A percentile compares a stretch with the other conserved stretches of the same genome.
These are phyloP conservation scores for Orchestia grillus DNA, from an alignment of 1,140 invertebrate species.

Conservation along the genomic window DNA sequence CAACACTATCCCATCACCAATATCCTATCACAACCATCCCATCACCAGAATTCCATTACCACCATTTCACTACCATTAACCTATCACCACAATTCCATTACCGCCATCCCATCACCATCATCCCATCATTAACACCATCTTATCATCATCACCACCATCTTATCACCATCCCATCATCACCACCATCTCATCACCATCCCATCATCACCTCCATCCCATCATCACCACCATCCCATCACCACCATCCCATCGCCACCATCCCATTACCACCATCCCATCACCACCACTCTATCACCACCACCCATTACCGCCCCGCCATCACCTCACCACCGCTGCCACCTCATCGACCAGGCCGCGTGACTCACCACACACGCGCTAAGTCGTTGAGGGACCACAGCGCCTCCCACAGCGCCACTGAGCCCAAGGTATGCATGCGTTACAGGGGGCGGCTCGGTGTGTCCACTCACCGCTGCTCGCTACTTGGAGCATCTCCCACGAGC, in stretches of 20 bases:
- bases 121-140: background rate
- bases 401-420: too few relatives aligned
- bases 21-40: background rate
- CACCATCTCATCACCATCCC: background rate
- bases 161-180: background rate
- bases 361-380: too few relatives aligned
- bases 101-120: background rate
- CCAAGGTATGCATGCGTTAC: too few relatives aligned
- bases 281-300: too few relatives aligned
- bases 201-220: background rate
- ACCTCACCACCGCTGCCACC: background rate
- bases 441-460: too few relatives aligned
- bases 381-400: too few relatives aligned
- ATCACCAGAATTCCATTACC: background rate
- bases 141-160: background rate
- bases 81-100: background rate
- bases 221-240: background rate
- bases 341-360: too few relatives aligned
- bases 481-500: too few relatives aligned
- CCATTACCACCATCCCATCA: background rate
- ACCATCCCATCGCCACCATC: background rate
- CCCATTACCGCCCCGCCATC: background rate
- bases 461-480: too few relatives aligned
- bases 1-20: background rate
- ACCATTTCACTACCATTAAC: background rate